These are phyloP conservation scores for Aphrocallistes beatrix DNA, from an alignment of 37 sponge, comb jelly and placozoan species.

Conservation along the genomic window DNA sequence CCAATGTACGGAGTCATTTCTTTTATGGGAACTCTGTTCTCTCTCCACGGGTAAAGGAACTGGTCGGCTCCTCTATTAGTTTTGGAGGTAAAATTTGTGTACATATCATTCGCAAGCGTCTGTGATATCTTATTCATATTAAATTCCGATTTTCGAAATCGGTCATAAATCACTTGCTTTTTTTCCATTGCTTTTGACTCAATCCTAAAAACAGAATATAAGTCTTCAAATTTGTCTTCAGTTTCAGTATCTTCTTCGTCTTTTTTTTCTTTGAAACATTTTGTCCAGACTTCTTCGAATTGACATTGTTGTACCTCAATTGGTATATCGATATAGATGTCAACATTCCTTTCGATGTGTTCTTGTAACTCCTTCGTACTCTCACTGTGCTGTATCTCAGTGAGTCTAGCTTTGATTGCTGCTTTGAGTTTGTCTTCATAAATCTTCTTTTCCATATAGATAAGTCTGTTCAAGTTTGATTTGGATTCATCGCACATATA, in stretches of 20 bases:
- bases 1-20: background rate
- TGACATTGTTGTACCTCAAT: background rate
- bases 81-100: background rate
- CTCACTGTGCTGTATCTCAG: background rate
- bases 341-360: background rate
- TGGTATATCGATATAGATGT: background rate
- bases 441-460: background rate
- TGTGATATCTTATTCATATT: background rate
- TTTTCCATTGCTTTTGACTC: background rate
- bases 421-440: conserved; percentile 11
- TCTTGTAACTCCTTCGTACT: conserved; percentile 5
- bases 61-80: too few species aligned
- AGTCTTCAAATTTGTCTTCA: background rate
- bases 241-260: background rate
- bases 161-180: background rate
- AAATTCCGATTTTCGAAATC: background rate
- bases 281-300: background rate
- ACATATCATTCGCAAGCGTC: background rate
- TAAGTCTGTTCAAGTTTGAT: background rate
- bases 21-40: background rate
- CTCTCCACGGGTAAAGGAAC: background rate
- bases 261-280: background rate
- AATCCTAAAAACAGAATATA: background rate
- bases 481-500: background rate
- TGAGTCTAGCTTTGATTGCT: background rate